A percentile compares a stretch with the other conserved stretches of the same genome.
phyloP scores from a whole-genome alignment of 2,797 vertebrate species.

The Sphaeramia orbicularis region DNA sequence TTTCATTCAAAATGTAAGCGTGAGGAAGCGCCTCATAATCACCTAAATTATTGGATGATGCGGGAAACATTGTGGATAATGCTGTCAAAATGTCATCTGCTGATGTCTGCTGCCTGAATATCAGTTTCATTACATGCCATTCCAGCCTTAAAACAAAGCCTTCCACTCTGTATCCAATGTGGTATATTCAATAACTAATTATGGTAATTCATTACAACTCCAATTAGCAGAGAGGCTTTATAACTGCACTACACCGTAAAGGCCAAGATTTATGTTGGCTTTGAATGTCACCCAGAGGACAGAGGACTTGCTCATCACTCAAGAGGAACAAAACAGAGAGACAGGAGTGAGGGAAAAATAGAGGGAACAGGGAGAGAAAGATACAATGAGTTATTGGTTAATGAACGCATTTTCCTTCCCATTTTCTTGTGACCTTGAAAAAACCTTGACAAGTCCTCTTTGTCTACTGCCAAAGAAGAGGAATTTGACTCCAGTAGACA shows the following conservation, averaged over 20 bases:
- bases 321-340: conserved; percentile 90
- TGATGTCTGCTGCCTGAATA: conserved; percentile 10
- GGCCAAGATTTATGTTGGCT: conserved; percentile 97
- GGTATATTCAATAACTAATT: conserved; percentile 99
- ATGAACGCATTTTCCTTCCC: conserved; percentile 69
- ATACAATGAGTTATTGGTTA: conserved; percentile 70
- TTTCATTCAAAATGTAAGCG: conserved; percentile 35
- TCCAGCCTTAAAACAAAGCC: conserved; percentile 88
- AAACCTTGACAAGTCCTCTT: conserved; percentile 52
- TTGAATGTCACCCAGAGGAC: conserved; percentile 99
- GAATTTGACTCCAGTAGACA: conserved; percentile 9
- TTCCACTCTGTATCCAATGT: conserved; percentile 90
- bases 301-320: conserved; percentile 94
- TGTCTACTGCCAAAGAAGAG: conserved; percentile 20
- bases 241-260: conserved; percentile 96
- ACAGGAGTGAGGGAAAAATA: conserved; percentile 72
- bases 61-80: not conserved
- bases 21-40: conserved; percentile 25
- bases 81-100: conserved; percentile 14
- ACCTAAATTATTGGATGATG: conserved; percentile 22
- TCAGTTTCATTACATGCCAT: conserved; percentile 49
- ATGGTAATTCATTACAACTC: conserved; percentile 99
- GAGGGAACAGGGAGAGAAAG: conserved; percentile 72
- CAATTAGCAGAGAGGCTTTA: conserved; percentile 99
- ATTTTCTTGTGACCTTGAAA: conserved; percentile 77